Conservation (phyloP, 53 echinoderm and acorn worm species). For the Antedon mediterranea region DNA sequence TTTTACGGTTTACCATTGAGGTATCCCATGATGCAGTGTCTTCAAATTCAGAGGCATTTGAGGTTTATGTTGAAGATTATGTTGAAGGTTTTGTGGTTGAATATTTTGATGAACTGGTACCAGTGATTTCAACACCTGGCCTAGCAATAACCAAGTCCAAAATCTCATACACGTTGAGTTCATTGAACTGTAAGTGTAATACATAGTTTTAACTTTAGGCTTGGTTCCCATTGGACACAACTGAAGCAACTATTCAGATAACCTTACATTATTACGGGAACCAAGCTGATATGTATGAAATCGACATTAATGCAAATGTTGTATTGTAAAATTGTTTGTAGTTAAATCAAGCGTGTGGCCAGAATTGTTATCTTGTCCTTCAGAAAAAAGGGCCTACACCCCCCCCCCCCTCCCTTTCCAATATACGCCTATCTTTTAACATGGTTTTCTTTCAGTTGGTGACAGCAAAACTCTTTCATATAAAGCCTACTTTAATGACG, state of each 20-base stretch:
- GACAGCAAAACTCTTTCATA: constrained; percentile 48
- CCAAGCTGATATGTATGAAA: background rate
- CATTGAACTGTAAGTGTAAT: constrained; percentile 26
- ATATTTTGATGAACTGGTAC: constrained; percentile 21
- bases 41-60: constrained; percentile 22
- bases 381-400: no score
- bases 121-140: constrained; percentile 15
- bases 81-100: constrained; percentile 24
- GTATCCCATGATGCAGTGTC: constrained; percentile 17
- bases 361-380: no score
- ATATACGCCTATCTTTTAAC: background rate
- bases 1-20: constrained; percentile 41
- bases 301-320: background rate
- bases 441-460: constrained; percentile 35
- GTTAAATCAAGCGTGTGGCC: no score
- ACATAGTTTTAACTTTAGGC: no score
- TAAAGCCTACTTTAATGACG: constrained; percentile 33
- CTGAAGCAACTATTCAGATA: no score
- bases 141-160: constrained; percentile 5
- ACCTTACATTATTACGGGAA: no score
- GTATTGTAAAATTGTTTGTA: no score
- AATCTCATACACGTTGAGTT: constrained; percentile 13
- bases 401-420: no score
- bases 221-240: no score
- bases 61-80: constrained; percentile 18